A percentile compares a stretch with the other conserved stretches of the same genome.
Evolutionary conservation across 2,797 vertebrate genomes (phyloP).

Genomic region (Xenentodon cancila): DNA sequence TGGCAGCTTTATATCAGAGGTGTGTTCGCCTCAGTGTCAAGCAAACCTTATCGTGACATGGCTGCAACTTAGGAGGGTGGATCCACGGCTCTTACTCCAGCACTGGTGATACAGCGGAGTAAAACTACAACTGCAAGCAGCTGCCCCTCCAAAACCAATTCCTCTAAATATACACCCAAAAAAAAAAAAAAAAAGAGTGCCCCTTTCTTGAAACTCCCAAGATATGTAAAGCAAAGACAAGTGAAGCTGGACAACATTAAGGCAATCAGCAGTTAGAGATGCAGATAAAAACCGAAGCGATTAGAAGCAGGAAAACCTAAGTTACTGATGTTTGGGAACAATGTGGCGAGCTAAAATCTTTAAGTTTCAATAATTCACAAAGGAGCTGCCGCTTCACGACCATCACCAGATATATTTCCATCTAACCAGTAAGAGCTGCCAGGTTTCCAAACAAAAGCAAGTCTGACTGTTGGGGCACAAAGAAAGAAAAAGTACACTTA

Average conservation of each 20-base stretch:
- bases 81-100: slow-evolving; percentile 12
- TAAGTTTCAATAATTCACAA: slow-evolving; percentile 5
- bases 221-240: slow-evolving; percentile 23
- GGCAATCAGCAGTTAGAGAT: slow-evolving; percentile 60
- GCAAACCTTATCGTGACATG: not conserved
- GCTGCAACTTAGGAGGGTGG: slow-evolving; percentile 20
- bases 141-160: slow-evolving; percentile 26
- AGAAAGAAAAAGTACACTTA: slow-evolving; percentile 4
- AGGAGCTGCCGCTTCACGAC: not conserved
- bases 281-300: slow-evolving; percentile 1
- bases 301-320: slow-evolving; percentile 18
- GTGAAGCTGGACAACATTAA: slow-evolving; percentile 56
- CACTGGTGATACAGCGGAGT: slow-evolving; percentile 26
- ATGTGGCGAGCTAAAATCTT: slow-evolving; percentile 27
- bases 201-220: slow-evolving; percentile 20
- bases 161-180: slow-evolving; percentile 31
- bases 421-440: slow-evolving; percentile 28
- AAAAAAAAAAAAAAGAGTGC: too few relatives aligned
- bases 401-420: not conserved
- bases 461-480: not conserved
- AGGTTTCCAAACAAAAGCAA: slow-evolving; percentile 18
- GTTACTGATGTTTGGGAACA: slow-evolving; percentile 36
- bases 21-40: not conserved
- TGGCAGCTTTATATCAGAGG: slow-evolving; percentile 14
- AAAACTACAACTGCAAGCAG: slow-evolving; percentile 36